Evolutionary conservation across 2,888 invertebrate species (phyloP).

Genomic region (Carpatolechia fugitivella): DNA sequence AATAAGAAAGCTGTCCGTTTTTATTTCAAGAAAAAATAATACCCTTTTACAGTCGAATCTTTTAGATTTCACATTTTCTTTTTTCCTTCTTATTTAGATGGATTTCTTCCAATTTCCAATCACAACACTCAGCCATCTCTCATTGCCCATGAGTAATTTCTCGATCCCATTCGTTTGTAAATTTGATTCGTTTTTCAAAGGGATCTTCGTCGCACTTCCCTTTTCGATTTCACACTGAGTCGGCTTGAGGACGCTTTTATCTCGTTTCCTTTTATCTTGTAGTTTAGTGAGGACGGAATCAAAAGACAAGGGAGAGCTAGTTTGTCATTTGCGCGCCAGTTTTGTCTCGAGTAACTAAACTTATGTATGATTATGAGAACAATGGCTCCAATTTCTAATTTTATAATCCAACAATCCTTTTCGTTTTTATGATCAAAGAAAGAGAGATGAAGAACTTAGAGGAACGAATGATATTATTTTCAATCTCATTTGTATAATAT

Average conservation of each 20-base stretch:
- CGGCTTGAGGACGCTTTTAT: background rate
- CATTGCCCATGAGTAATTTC: constrained; percentile 3
- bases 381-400: no score
- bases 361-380: background rate
- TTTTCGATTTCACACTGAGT: constrained; percentile 1
- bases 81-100: background rate
- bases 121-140: background rate
- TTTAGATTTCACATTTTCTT: background rate
- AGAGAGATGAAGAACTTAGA: no score
- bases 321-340: background rate
- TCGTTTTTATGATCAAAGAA: no score
- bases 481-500: no score
- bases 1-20: no score
- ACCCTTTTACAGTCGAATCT: no score
- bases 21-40: no score
- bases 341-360: background rate
- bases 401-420: no score
- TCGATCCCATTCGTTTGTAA: background rate
- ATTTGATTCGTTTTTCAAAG: constrained; percentile 5
- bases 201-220: background rate
- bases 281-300: background rate
- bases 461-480: no score
- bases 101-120: background rate
- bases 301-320: background rate
- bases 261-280: background rate